Conservation (phyloP, 2,888 invertebrate species). For the Branchellion lobata region DNA sequence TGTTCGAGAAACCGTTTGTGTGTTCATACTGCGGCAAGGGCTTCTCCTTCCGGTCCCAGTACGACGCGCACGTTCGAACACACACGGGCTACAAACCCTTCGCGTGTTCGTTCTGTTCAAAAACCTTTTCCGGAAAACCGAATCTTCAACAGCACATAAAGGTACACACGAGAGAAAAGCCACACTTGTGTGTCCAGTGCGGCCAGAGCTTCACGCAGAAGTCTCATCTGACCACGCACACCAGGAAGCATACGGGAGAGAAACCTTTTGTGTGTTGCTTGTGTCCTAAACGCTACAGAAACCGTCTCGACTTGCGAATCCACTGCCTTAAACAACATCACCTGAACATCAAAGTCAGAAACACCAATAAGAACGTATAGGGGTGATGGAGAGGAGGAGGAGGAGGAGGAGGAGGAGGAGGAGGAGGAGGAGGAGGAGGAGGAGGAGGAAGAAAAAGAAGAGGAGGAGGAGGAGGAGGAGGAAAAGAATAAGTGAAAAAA, state of each 20-base stretch:
- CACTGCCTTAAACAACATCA: neutral
- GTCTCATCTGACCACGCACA: neutral
- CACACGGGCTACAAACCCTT: constrained; percentile 8
- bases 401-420: no score
- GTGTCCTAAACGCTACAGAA: neutral
- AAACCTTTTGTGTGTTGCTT: neutral
- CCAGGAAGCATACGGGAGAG: neutral
- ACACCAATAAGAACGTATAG: neutral
- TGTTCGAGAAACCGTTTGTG: neutral
- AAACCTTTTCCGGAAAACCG: neutral
- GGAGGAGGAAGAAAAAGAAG: no score
- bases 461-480: no score
- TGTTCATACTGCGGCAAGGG: constrained; percentile 4
- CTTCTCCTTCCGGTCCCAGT: neutral
- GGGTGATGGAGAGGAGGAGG: no score
- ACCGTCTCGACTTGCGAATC: neutral
- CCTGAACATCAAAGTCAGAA: neutral
- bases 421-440: no score
- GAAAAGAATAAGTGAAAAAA: no score
- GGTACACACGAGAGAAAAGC: neutral
- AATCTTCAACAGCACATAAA: neutral
- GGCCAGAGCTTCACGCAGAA: neutral
- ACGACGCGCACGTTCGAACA: neutral
- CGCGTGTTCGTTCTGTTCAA: neutral
- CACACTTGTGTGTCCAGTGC: neutral